Evolutionary conservation across 2,113 vertebrate genomes (phyloP), one percentile per base, ranked within the genome.

Genomic region (Cepphus grylle): DNA sequence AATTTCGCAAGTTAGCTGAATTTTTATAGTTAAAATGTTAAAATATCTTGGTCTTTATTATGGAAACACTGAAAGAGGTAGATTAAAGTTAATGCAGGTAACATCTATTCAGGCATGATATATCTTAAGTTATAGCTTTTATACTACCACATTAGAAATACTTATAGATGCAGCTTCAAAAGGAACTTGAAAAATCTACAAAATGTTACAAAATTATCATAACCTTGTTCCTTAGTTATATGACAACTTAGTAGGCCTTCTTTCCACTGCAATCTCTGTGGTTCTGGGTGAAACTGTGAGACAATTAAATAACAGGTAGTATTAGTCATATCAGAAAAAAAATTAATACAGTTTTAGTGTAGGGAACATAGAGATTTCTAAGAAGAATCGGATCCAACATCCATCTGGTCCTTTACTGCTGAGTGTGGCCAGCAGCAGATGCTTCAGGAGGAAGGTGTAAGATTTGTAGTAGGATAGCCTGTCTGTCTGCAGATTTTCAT

Each of bases 391-490:
- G 71, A 83, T 93, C 58, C 86, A 93, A 4, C 36, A 73, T 65
- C 86, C 88, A 42, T 88, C 94, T 92, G 88, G 32, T 80, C 81
- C 74, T 9, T 74, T 67, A 30, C 67, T 2, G 1, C 62, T 9
- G 52, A 79, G 12, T 9, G 49, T 90, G 79, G 76, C 79, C 94
- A 73, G 49, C 12, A 90, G 67, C 88, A 95, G 94, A 70, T 92
- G 93, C 86, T 90, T 70, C 59, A 86, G 79, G 45, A 93, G 36
- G 71, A 86, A 93, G 45, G 59, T 86, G 71, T 88, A 86, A 93
- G 76, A 53, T 85, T 9, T 73, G 40, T 73, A 70, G 71, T 58
- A 78, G 55, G 36, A 25, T 45, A 53, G 20, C 15, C 36, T 84
- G 36, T 47, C 66, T 91, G 32, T 40, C 81, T 88, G 66, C 15